Conservation (phyloP, 2,797 vertebrate genomes). For the Melopsittacus undulatus region DNA sequence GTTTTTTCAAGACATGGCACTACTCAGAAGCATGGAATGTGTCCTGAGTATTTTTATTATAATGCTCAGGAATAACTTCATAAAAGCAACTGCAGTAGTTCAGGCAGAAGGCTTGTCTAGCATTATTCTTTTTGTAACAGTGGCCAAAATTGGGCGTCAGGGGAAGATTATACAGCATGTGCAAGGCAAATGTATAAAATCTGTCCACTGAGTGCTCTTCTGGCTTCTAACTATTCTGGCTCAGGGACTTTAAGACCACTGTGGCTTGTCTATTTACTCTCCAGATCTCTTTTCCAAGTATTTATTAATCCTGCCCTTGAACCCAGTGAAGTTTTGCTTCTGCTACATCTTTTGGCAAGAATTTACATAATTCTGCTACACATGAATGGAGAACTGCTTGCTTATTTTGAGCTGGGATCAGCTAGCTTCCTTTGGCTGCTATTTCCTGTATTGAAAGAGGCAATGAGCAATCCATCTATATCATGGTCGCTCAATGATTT, state of each 20-base stretch:
- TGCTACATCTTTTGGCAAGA: not conserved
- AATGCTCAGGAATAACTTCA: not conserved
- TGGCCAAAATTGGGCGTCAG: not conserved
- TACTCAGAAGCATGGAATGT: not conserved
- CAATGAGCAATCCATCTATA: not conserved
- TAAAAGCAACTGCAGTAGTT: not conserved
- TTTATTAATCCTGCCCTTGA: constrained; percentile 19
- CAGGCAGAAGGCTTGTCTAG: not conserved
- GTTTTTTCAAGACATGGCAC: not conserved
- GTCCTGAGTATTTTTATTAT: not conserved
- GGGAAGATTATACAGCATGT: not conserved
- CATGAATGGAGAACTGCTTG: not conserved
- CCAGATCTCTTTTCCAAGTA: not conserved
- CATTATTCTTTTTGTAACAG: not conserved
- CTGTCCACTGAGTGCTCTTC: not conserved
- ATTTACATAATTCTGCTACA: not conserved
- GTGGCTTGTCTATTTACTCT: not conserved
- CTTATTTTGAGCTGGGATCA: constrained; percentile 35
- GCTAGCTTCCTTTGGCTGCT: not conserved
- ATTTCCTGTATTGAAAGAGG: not conserved
- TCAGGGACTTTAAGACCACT: not conserved
- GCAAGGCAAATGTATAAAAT: not conserved
- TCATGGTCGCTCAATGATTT: not conserved
- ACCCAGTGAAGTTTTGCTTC: not conserved
- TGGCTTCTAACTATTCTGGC: not conserved